Conservation (phyloP, 2,888 invertebrate genomes). For the Leistus spinibarbis region DNA sequence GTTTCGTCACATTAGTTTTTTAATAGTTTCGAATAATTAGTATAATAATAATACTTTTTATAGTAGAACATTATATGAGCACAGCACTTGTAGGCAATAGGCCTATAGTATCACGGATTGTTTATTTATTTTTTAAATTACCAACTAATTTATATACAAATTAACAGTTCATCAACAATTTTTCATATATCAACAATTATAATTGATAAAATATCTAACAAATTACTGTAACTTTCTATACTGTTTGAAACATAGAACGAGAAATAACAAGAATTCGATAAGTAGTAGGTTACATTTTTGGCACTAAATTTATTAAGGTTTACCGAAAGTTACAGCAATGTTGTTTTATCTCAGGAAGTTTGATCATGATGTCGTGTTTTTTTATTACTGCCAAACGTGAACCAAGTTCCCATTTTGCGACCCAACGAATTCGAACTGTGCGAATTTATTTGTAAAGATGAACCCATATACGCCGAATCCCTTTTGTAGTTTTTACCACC, state of each 20-base stretch:
- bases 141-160: conserved; percentile 20
- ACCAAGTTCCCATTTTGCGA: conserved; percentile 64
- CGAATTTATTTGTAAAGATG: conserved; percentile 54
- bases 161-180: conserved; percentile 38
- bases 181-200: conserved; percentile 37
- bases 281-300: conserved; percentile 29
- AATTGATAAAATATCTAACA: conserved; percentile 14
- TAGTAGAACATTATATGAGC: conserved; percentile 34
- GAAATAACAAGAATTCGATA: conserved; percentile 12
- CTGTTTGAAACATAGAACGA: conserved; percentile 21
- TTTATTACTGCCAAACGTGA: conserved; percentile 63
- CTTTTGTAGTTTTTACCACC: conserved; percentile 59
- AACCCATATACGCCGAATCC: conserved; percentile 57
- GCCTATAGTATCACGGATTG: conserved; percentile 40
- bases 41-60: conserved; percentile 31
- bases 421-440: conserved; percentile 60
- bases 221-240: conserved; percentile 36
- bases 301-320: conserved; percentile 34
- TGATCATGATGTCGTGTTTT: conserved; percentile 58
- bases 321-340: conserved; percentile 55
- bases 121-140: conserved; percentile 32
- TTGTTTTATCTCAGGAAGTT: conserved; percentile 61
- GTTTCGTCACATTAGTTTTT: conserved; percentile 28
- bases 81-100: conserved; percentile 40
- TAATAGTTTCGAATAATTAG: conserved; percentile 22